Conservation (phyloP, 2,888 invertebrate genomes). For the Diogma glabrata region DNA sequence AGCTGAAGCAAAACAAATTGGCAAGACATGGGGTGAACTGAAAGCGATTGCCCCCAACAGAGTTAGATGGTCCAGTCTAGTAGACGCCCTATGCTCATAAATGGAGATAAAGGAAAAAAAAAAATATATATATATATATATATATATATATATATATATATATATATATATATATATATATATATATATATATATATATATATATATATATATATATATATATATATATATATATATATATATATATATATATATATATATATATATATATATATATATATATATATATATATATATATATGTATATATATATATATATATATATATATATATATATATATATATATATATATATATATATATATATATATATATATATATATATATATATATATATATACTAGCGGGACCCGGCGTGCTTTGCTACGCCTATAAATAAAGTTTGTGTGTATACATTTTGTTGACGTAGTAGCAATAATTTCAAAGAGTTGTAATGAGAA, state of each 20-base stretch:
- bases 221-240: conserved; percentile 7
- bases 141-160: conserved; percentile 7
- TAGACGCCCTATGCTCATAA: too few relatives aligned
- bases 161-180: conserved; percentile 8
- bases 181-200: conserved; percentile 7
- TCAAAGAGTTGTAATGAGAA: too few relatives aligned
- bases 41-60: too few relatives aligned
- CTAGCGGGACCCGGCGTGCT: too few relatives aligned
- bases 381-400: conserved; percentile 8
- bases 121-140: background rate
- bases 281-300: background rate
- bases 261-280: conserved; percentile 8
- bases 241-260: conserved; percentile 8
- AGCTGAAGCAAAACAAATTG: too few relatives aligned
- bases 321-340: conserved; percentile 7
- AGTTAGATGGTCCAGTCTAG: too few relatives aligned
- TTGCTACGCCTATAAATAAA: too few relatives aligned
- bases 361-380: conserved; percentile 8
- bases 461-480: too few relatives aligned
- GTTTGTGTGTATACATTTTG: too few relatives aligned
- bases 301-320: conserved; percentile 1
- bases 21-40: too few relatives aligned
- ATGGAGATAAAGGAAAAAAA: background rate
- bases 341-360: conserved; percentile 8
- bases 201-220: conserved; percentile 7